Base-by-base conservation (phyloP, 2,113 vertebrate genomes). In the Tiliqua scincoides region DNA sequence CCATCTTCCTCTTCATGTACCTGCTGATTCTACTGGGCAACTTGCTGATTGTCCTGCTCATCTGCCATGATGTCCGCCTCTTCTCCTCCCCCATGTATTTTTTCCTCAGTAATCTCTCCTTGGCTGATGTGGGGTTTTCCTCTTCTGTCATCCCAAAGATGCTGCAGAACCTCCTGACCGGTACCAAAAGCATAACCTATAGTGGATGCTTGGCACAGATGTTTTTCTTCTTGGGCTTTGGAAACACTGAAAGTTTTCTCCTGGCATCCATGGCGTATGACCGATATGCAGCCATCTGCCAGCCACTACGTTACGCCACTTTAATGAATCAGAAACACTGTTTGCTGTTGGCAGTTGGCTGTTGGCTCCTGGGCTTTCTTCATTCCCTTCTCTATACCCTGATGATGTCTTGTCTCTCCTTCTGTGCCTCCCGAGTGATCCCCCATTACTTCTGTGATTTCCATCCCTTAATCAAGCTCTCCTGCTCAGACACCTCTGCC, bases 361-460 rank as follows among this genome's bases (percentile, higher is more conserved):
- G 91, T 61, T 91, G 92, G 91, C 27, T 57, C 9, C 75, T 94
- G 8, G 79, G 35, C 0, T 89, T 20, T 59, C 62, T 91, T 20
- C 82, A 90, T 0, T 88, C 91, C n/a, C 73, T 93, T 81, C 92
- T 72, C 1, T 89, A 93, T 54, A 93, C 91, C 1, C 84, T 86
- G 43, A 86, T 93, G 75, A 81, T 91, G 10, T 74, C 88, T 71
- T 23, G 0, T n/a, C 88, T 94, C 59, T 89, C 88, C 25, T 94
- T 94, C 82, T 94, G 92, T 82, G 76, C 85, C 27, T 54, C 79
- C 32, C 78, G 87, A 65, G 78, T 78, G 14, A 79, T 94, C 84
- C 83, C 85, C 18, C 78, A 91, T 43, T 94, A 92, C 84, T 93
- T 92, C 85, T 93, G 92, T 89, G 93, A 94, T 67, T 79, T 94